Percentiles rank a stretch among this genome's conserved stretches.
These are phyloP conservation scores for Ophioninae sp. DNA, from an alignment of 2,888 invertebrate species.

Conservation along the genomic window DNA sequence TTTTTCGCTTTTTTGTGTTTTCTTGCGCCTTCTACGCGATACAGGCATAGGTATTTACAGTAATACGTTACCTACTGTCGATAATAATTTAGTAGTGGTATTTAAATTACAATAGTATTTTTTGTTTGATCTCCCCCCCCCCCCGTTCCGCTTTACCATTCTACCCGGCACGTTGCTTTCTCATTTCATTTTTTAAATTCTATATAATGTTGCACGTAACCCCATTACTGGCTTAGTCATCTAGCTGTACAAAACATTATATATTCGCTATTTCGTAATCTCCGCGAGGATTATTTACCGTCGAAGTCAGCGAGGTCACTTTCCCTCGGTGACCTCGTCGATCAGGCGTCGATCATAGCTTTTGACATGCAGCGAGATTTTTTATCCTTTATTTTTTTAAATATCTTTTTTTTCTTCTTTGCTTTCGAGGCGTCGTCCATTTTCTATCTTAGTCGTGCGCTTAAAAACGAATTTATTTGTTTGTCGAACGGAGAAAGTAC, in stretches of 20 bases:
- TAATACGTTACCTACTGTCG: conserved; percentile 75
- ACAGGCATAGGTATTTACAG: conserved; percentile 78
- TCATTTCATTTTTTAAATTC: conserved; percentile 58
- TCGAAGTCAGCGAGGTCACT: conserved; percentile 75
- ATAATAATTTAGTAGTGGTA: conserved; percentile 73
- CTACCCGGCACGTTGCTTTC: neutral
- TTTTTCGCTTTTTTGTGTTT: conserved; percentile 33
- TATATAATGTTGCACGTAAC: conserved; percentile 80
- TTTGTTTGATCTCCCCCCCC: conserved; percentile 47
- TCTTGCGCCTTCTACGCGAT: conserved; percentile 62
- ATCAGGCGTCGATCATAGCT: conserved; percentile 48
- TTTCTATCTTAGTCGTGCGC: conserved; percentile 33
- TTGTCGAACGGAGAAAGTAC: conserved; percentile 35
- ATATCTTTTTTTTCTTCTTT: neutral
- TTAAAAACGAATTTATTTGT: conserved; percentile 28
- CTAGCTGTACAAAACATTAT: conserved; percentile 81
- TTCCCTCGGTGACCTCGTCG: conserved; percentile 10
- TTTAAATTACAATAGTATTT: conserved; percentile 79
- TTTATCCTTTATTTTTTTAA: neutral
- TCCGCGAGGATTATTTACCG: conserved; percentile 77
- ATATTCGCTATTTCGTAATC: conserved; percentile 74
- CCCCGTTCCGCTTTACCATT: conserved; percentile 7
- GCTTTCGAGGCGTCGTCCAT: conserved; percentile 45
- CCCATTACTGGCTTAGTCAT: conserved; percentile 80
- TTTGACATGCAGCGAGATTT: conserved; percentile 37